phyloP scores from a whole-genome alignment of 2,797 vertebrate genomes.

The Galagoides demidoff region DNA sequence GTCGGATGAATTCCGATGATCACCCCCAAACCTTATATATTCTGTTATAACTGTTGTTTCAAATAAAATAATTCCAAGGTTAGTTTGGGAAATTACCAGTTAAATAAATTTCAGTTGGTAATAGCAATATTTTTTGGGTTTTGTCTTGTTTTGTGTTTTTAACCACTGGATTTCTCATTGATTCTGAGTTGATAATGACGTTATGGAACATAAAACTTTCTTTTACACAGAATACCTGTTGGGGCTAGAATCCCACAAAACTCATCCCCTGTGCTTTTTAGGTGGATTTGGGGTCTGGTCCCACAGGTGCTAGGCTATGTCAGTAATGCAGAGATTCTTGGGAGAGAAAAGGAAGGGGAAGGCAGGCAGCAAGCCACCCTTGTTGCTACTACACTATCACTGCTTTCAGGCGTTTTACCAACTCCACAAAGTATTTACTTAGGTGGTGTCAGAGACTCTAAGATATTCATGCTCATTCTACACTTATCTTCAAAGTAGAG shows the following conservation, averaged over 20 bases:
- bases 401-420: neutral
- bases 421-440: neutral
- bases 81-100: neutral
- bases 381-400: neutral
- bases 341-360: too few species aligned
- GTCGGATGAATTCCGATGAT: neutral
- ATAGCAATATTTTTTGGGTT: neutral
- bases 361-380: neutral
- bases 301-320: neutral
- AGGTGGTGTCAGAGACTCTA: neutral
- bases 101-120: neutral
- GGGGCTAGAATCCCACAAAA: neutral
- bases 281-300: neutral
- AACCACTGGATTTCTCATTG: neutral
- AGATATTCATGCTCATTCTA: neutral
- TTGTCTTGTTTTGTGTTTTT: neutral
- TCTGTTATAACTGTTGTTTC: neutral
- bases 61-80: slow-evolving; percentile 19
- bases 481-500: neutral
- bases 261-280: neutral
- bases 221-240: neutral
- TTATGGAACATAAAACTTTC: neutral
- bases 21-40: neutral
- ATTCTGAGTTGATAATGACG: neutral
- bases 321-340: neutral